Base-by-base conservation (phyloP, 2,888 invertebrate genomes). In the Cerceris rybyensis region DNA sequence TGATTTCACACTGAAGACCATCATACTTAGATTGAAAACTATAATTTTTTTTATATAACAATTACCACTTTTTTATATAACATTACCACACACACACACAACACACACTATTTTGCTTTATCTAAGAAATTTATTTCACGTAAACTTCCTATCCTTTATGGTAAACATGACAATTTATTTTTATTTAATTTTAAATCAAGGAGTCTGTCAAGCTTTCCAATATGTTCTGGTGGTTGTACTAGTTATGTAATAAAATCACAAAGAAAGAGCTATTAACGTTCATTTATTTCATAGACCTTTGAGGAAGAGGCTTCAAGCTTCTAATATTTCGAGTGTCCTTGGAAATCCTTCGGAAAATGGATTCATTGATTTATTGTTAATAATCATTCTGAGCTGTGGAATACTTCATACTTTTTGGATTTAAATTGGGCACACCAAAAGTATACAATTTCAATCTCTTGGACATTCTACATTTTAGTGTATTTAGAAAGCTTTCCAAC, bases 321-420 rank as follows among this genome's bases (percentile, higher is more conserved):
- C 91, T 9, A 97, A 93, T 6, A 93, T 92, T 90, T 95, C 95
- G 9, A 96, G 93, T 1, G 95, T 95, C 85, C 95, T 93, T 9
- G 97, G 96, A 66, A 97, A 95, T 8, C 97, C 96, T 90, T 95
- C 94, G 6, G 92, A 83, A 0, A 93, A 88, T 0, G 97, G 97
- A 91, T 96, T 96, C 28, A 96, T 95, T 13, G 94, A 94, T 59
- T 95, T 93, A 78, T 94, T 93, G 60, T 90, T 93, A 28, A 97
- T 94, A 0, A 93, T 90, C 81, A 96, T 91, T 89, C 95, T 96
- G 7, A 92, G 93, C 84, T 94, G 94, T 1, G 88, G 83, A 0
- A 92, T 91, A 0, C 11, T 92, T 91, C 81, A 91, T 90, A 69
- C 93, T 93, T 81, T 93, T 94, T 2, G 93, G 89, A 70, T 92